Conservation (phyloP, 2,888 invertebrate species). For the Orchesella flavescens region DNA sequence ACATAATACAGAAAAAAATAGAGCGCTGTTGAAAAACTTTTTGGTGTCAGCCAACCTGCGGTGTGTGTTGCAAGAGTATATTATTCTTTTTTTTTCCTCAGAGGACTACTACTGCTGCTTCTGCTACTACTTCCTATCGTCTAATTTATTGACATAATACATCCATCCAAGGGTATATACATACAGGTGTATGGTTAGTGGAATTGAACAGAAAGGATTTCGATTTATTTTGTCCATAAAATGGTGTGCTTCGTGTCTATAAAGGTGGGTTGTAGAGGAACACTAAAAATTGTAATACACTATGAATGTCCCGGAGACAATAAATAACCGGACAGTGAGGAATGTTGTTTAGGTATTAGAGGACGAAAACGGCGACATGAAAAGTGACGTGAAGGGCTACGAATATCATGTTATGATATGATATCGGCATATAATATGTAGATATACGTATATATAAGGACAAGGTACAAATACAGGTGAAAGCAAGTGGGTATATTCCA, state of each 20-base stretch:
- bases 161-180: not conserved
- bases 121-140: not conserved
- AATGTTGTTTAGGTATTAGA: not conserved
- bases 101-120: no score
- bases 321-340: constrained; percentile 5
- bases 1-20: no score
- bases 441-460: no score
- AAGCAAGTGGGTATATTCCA: not conserved
- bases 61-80: not conserved
- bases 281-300: not conserved
- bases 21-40: no score
- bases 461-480: no score
- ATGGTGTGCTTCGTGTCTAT: not conserved
- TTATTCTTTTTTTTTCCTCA: not conserved
- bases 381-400: not conserved
- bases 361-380: not conserved
- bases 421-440: not conserved
- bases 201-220: not conserved
- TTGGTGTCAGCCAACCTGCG: not conserved
- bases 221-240: not conserved
- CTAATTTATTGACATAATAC: not conserved
- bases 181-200: not conserved
- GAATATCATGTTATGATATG: not conserved
- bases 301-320: constrained; percentile 30
- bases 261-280: not conserved